phyloP scores from a whole-genome alignment of 2,113 vertebrate genomes.

The human (Homo sapiens) region GRCh38 chr19:37484501-37485000 shows the following conservation, averaged over 20 bases:
- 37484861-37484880: slow-evolving; percentile 73
- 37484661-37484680: slow-evolving; percentile 80
- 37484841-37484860: slow-evolving; percentile 76
- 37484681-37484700: slow-evolving; percentile 78
- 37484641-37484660: slow-evolving; percentile 77
- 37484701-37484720: slow-evolving; percentile 74
- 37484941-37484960: slow-evolving; percentile 76
- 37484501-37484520: slow-evolving; percentile 80
- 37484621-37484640: slow-evolving; percentile 78
- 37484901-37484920: slow-evolving; percentile 73
- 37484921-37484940: slow-evolving; percentile 76
- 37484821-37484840: slow-evolving; percentile 75
- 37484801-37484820: slow-evolving; percentile 74
- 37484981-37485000: slow-evolving; percentile 73
- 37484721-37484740: slow-evolving; percentile 75
- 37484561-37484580: slow-evolving; percentile 74
- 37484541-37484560: slow-evolving; percentile 80
- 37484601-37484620: slow-evolving; percentile 81
- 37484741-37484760: slow-evolving; percentile 74
- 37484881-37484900: slow-evolving; percentile 74
- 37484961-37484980: slow-evolving; percentile 79
- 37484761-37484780: slow-evolving; percentile 73
- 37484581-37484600: slow-evolving; percentile 76
- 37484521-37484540: slow-evolving; percentile 78
- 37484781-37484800: slow-evolving; percentile 76